Evolutionary conservation across 1,140 invertebrate genomes (phyloP).

Genomic region (Bombus affinis): DNA sequence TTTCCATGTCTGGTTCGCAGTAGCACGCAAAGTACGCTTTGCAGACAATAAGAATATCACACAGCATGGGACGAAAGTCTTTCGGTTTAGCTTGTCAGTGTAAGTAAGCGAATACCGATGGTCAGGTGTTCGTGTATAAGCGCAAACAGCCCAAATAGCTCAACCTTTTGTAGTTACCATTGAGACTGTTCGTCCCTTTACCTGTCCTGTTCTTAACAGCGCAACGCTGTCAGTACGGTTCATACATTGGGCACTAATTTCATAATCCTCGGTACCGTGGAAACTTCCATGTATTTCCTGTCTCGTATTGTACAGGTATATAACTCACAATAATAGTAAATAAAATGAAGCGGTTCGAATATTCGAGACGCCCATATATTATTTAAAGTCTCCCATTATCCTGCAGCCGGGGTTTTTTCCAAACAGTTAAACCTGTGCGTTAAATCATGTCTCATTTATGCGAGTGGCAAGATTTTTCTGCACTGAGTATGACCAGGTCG

Average conservation of each 20-base stretch:
- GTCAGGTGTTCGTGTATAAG: constrained; percentile 13
- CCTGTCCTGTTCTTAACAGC: constrained; percentile 69
- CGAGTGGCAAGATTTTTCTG: neutral
- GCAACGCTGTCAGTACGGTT: constrained; percentile 68
- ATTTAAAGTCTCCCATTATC: constrained; percentile 15
- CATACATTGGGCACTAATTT: constrained; percentile 77
- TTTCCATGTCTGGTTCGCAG: neutral
- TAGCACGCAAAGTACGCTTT: neutral
- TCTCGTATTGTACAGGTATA: neutral
- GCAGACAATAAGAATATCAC: neutral
- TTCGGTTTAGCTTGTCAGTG: neutral
- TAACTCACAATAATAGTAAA: neutral
- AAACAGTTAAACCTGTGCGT: fast-evolving
- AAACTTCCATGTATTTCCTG: constrained; percentile 9
- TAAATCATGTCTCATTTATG: neutral
- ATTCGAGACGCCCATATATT: neutral
- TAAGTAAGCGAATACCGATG: constrained; percentile 3
- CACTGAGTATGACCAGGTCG: neutral
- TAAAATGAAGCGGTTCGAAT: neutral
- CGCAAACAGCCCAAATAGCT: constrained; percentile 9
- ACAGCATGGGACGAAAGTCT: neutral
- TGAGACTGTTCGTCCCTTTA: constrained; percentile 51
- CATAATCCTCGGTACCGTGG: constrained; percentile 70
- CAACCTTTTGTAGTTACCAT: constrained; percentile 36
- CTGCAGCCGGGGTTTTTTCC: neutral